A percentile compares a stretch with the other conserved stretches of the same genome.
These are phyloP conservation scores for Portunus trituberculatus DNA, from an alignment of 1,140 invertebrate genomes.

Conservation along the genomic window DNA sequence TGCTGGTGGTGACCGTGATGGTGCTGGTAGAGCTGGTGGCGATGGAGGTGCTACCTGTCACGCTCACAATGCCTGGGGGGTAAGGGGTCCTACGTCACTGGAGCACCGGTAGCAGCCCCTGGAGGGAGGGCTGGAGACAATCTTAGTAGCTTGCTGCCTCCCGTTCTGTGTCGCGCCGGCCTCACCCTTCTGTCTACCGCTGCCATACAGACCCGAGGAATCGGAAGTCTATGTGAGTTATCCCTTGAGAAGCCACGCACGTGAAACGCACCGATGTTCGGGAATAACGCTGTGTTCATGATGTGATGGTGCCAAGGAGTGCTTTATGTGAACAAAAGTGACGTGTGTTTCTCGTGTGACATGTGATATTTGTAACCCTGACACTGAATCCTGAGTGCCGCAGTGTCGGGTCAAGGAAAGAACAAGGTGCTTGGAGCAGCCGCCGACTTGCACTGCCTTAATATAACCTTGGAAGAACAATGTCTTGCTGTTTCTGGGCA, in stretches of 20 bases:
- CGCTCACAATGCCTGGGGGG: conserved; percentile 33
- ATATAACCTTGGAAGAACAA: too few relatives aligned
- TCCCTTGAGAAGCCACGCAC: background rate
- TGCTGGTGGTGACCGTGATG: background rate
- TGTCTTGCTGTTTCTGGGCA: too few relatives aligned
- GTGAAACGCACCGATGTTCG: too few relatives aligned
- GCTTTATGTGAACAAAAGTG: too few relatives aligned
- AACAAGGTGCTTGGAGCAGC: too few relatives aligned
- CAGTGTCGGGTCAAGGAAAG: too few relatives aligned
- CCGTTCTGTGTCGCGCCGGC: conserved; percentile 7
- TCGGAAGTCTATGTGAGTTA: background rate
- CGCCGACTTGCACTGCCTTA: too few relatives aligned
- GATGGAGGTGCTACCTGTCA: conserved; percentile 6
- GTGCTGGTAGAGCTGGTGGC: background rate
- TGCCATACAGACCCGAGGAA: background rate
- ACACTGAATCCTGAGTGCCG: too few relatives aligned
- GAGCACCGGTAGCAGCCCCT: background rate
- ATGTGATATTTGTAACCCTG: too few relatives aligned
- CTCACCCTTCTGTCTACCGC: background rate
- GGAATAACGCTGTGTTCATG: too few relatives aligned
- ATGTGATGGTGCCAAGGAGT: too few relatives aligned
- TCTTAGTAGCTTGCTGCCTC: background rate
- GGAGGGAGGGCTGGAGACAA: background rate
- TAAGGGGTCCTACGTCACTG: background rate
- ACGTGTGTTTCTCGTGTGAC: too few relatives aligned